phyloP scores from a whole-genome alignment of 53 echinoderm and acorn worm species.

The Arbacia lixula region DNA sequence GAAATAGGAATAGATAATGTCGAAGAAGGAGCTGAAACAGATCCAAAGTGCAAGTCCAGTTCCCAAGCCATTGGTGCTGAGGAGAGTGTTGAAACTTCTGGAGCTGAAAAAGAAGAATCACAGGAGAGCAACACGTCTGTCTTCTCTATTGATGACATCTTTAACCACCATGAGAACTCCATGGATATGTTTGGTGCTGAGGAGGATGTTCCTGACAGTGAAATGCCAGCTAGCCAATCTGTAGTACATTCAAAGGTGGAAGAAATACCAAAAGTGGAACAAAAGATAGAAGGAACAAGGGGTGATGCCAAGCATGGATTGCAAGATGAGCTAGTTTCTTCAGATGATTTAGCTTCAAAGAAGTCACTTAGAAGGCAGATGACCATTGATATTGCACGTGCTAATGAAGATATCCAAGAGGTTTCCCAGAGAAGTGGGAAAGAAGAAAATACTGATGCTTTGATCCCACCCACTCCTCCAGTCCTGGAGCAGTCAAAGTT shows the following conservation, averaged over 20 bases:
- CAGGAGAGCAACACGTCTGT: slow-evolving; percentile 13
- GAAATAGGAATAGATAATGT: too few relatives aligned
- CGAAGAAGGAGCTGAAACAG: neutral
- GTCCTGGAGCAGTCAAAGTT: neutral
- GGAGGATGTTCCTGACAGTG: too few relatives aligned
- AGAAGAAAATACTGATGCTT: slow-evolving; percentile 33
- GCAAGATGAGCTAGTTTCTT: too few relatives aligned
- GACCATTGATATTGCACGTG: too few relatives aligned
- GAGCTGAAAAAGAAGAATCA: slow-evolving; percentile 17
- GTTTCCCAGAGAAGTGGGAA: slow-evolving; percentile 12
- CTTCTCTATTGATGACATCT: slow-evolving; percentile 18
- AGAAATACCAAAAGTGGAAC: too few relatives aligned
- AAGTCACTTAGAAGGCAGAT: too few relatives aligned
- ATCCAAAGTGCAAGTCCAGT: neutral
- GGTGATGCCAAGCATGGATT: too few relatives aligned
- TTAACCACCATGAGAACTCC: slow-evolving; percentile 9
- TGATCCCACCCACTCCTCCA: slow-evolving; percentile 48
- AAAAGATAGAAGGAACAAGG: too few relatives aligned
- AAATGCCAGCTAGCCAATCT: too few relatives aligned
- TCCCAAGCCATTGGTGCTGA: neutral
- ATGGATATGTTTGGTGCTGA: slow-evolving; percentile 49
- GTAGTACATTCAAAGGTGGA: too few relatives aligned
- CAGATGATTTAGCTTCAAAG: too few relatives aligned
- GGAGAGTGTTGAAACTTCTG: neutral
- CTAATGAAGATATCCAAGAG: too few relatives aligned